Evolutionary conservation across 2,888 invertebrate species (phyloP), one percentile per base, ranked within the genome.

Genomic region (Exephanes ischioxanthus): DNA sequence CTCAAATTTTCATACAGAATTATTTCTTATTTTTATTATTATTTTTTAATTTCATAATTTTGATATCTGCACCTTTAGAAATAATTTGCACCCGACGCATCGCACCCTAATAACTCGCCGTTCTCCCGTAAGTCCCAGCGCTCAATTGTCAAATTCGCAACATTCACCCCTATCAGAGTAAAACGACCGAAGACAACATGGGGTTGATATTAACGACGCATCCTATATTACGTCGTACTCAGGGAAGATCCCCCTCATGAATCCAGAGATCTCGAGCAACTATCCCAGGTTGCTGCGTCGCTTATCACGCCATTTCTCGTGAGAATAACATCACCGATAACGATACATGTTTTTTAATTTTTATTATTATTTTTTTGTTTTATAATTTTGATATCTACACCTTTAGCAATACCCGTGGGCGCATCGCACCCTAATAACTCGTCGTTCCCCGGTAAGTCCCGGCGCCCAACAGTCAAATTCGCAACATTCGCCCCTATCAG

Each of bases 321-420:
- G 82, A 82, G 79, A 82, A 79, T 79, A 82, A 85, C 78, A 73
- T 26, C 72, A 58, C 77, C 72, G 84, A 87, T 87, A 87, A 87
- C 83, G 84, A 86, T 84, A 84, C 86, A 86, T 79, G 85, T 75
- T 85, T 78, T 75, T n/a, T n/a, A n/a, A 2, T 41, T 19, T 19
- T 41, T 41, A 2, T 41, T 41, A 41, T 41, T 41, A 2, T 41
- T 41, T 41, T 41, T 11, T 41, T 2, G 16, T 48, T 48, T 48
- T 0, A 14, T 16, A 48, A 48, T 4, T 48, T 14, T 16, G 3
- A 48, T 48, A 48, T 48, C 14, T 48, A 16, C 45, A 16, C 5
- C 16, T 4, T 48, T 14, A 16, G 4, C 45, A 4, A 16, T 48
- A 48, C n/a, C 26, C 22, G 11, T n/a, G n/a, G n/a, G 3, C 14